Conservation (phyloP, 2,888 invertebrate species). For the Stramonita haemastoma region DNA sequence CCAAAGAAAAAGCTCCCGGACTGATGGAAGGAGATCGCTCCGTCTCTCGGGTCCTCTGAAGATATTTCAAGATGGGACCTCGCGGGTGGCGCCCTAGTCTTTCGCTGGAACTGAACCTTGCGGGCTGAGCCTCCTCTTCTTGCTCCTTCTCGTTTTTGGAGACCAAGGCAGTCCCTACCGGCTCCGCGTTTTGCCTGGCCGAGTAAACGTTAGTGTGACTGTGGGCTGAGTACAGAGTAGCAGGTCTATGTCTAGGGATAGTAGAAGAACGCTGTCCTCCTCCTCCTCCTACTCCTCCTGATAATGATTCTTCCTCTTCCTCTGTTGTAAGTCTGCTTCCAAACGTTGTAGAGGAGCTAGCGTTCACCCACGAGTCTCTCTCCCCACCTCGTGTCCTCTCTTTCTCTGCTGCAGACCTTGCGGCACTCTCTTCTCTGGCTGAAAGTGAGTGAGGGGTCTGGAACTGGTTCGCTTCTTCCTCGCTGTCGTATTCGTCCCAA, state of each 20-base stretch:
- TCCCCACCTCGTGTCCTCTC: not conserved
- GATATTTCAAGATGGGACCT: constrained; percentile 2
- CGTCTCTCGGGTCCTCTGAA: constrained; percentile 13
- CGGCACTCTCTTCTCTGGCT: not conserved
- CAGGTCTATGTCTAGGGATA: not conserved
- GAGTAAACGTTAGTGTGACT: not conserved
- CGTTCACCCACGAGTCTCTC: not conserved
- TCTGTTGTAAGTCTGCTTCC: not conserved
- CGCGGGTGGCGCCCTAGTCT: constrained; percentile 14
- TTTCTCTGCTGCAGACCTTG: not conserved
- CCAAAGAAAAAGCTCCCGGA: not conserved
- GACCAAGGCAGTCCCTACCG: too few relatives aligned
- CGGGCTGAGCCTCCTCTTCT: too few relatives aligned
- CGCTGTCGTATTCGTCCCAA: constrained; percentile 32
- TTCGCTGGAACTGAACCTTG: constrained; percentile 21
- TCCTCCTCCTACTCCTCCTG: too few relatives aligned
- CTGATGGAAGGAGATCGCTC: not conserved
- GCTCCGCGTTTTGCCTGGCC: not conserved
- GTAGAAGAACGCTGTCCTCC: not conserved
- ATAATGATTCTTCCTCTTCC: too few relatives aligned
- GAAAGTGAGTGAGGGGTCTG: not conserved
- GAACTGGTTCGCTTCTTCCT: not conserved
- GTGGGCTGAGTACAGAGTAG: not conserved
- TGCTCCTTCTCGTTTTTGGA: too few relatives aligned
- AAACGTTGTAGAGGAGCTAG: too few relatives aligned